Conservation (phyloP, 2,113 vertebrate species). For the Ginglymostoma cirratum region DNA sequence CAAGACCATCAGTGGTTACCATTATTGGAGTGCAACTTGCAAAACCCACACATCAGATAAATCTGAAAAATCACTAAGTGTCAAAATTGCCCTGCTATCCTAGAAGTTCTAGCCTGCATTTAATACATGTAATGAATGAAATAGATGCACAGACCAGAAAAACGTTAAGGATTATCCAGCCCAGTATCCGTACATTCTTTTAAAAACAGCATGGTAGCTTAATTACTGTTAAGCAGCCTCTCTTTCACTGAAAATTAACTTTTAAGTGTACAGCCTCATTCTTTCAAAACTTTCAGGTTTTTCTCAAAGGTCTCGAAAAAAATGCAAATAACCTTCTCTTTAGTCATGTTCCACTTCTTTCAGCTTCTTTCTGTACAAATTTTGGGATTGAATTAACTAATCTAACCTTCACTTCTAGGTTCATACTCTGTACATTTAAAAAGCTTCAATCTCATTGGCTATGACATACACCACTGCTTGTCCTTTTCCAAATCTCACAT, state of each 20-base stretch:
- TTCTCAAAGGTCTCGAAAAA: no score
- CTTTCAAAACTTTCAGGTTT: no score
- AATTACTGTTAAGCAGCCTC: neutral
- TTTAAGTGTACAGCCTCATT: no score
- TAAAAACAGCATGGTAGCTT: neutral
- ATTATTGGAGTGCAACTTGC: neutral
- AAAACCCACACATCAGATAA: neutral
- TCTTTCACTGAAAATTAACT: neutral
- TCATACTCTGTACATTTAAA: neutral
- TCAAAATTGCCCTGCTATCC: neutral
- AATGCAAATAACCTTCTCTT: no score
- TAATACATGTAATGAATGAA: neutral
- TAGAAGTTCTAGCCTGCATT: neutral
- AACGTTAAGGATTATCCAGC: neutral
- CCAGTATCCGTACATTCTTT: neutral
- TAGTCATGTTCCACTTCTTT: neutral
- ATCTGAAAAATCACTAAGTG: neutral
- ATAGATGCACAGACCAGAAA: neutral
- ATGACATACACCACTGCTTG: neutral
- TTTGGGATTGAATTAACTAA: neutral
- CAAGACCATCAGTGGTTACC: neutral
- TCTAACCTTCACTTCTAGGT: neutral
- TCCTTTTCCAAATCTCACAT: neutral
- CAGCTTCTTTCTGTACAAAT: neutral
- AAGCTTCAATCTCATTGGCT: neutral